Evolutionary conservation across 1,140 invertebrate species (phyloP), one percentile per base, ranked within the genome.

Genomic region (Eriocheir sinensis): DNA sequence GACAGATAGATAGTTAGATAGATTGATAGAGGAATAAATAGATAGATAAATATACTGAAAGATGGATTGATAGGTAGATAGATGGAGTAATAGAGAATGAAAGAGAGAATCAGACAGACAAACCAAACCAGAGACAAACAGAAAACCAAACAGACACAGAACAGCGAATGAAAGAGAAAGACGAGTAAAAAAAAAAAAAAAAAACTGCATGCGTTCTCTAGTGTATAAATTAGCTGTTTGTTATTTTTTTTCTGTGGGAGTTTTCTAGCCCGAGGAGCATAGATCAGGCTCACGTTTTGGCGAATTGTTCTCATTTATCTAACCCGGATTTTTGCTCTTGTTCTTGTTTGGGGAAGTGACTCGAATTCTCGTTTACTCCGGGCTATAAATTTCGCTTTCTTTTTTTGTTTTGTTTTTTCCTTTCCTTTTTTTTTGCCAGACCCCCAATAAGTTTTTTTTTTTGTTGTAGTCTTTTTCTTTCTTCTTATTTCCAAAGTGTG

Each of bases 251-350:
- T 53, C 21, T 53, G 48, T 53, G 12, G 48, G 9, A 21, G 53
- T 60, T 48, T 8, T 60, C 27, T 72, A n/a, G 27, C n/a, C 60
- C 0, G 60, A 21, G 12, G 60, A 72, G 60, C 60, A 72, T 72
- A 72, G 60, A 72, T 72, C 60, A 72, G 60, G 6, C 60, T 72
- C 60, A 72, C 60, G 60, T 72, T 72, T 72, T 72, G 60, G 60
- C 60, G 60, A 72, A 72, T 72, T 72, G 60, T 72, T 72, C 60
- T 72, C 60, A 72, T 72, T 72, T 72, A 72, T 72, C 60, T 72
- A 72, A 72, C 60, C 9, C 27, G 60, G 27, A 72, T 72, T 72
- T 72, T 72, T 72, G 27, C 60, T 21, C 21, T 72, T 72, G 60
- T 27, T 72, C 60, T 72, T 72, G n/a, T 72, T 72, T 72, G 60